Percentiles rank a stretch among this genome's conserved stretches.
phyloP scores from a whole-genome alignment of 2,113 vertebrate species.

The Otus sunia region DNA sequence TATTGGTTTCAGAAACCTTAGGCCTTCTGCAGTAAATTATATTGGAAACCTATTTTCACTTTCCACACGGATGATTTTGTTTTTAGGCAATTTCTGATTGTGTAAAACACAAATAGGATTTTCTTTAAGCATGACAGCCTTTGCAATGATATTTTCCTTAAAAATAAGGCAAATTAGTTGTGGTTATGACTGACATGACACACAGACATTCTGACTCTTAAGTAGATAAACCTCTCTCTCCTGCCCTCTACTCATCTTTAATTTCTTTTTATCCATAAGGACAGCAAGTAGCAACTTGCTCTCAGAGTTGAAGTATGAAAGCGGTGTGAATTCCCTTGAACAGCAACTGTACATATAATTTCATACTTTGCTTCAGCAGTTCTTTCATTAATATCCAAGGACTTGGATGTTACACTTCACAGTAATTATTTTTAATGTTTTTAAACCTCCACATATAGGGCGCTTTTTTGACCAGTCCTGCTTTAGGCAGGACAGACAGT shows the following conservation, averaged over 20 bases:
- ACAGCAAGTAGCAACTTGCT: neutral
- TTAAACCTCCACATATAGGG: neutral
- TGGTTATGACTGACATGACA: neutral
- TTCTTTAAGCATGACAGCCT: constrained; percentile 2
- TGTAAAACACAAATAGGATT: neutral
- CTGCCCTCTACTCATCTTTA: neutral
- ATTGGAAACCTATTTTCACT: neutral
- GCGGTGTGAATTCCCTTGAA: neutral
- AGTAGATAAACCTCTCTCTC: neutral
- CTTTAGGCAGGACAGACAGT: neutral
- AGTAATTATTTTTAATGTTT: neutral
- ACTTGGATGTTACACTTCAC: neutral
- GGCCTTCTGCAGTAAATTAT: neutral
- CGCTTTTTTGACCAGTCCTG: neutral
- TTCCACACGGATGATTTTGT: neutral
- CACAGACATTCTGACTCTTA: neutral
- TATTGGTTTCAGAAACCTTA: neutral
- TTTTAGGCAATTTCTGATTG: neutral
- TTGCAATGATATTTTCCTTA: neutral
- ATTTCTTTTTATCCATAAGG: neutral
- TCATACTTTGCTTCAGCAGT: neutral
- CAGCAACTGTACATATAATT: neutral
- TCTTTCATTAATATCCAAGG: neutral
- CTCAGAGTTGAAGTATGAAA: neutral
- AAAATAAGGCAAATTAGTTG: neutral